Evolutionary conservation across 2,797 vertebrate genomes (phyloP).

Genomic region (Melanotaenia maccullochi): DNA sequence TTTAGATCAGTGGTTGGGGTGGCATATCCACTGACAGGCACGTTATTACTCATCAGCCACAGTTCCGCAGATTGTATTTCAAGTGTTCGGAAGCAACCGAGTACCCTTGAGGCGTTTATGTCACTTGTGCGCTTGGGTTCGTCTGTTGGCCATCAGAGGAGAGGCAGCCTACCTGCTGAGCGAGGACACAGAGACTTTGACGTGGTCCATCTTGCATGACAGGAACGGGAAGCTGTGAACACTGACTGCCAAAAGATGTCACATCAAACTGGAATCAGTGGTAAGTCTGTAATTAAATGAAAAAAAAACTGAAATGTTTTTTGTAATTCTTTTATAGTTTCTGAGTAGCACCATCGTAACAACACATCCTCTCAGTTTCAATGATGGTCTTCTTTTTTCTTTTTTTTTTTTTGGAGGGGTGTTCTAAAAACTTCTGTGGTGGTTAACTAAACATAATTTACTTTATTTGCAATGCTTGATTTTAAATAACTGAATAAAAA

Average conservation of each 20-base stretch:
- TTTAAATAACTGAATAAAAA: neutral
- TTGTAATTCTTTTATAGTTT: neutral
- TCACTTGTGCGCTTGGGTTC: conserved; percentile 73
- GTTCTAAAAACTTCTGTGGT: neutral
- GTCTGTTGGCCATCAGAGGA: conserved; percentile 66
- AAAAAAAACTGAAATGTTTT: neutral
- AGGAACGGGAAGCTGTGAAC: conserved; percentile 51
- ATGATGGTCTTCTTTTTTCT: neutral
- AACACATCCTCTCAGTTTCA: neutral
- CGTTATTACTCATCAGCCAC: conserved; percentile 84
- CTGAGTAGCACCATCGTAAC: neutral
- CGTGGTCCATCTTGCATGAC: conserved; percentile 47
- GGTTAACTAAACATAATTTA: neutral
- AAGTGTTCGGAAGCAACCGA: conserved; percentile 81
- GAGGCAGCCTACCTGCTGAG: conserved; percentile 60
- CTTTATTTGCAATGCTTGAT: neutral
- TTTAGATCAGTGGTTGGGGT: conserved; percentile 78
- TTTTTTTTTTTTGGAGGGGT: neutral
- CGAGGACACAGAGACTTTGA: conserved; percentile 64
- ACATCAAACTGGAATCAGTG: conserved; percentile 86
- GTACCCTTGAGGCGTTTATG: conserved; percentile 77
- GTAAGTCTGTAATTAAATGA: conserved; percentile 48
- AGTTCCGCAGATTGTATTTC: conserved; percentile 84
- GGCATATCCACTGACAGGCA: conserved; percentile 81
- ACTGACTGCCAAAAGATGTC: conserved; percentile 80